Base-by-base conservation (phyloP, 2,113 vertebrate species). In the Pterophyllum scalare region DNA sequence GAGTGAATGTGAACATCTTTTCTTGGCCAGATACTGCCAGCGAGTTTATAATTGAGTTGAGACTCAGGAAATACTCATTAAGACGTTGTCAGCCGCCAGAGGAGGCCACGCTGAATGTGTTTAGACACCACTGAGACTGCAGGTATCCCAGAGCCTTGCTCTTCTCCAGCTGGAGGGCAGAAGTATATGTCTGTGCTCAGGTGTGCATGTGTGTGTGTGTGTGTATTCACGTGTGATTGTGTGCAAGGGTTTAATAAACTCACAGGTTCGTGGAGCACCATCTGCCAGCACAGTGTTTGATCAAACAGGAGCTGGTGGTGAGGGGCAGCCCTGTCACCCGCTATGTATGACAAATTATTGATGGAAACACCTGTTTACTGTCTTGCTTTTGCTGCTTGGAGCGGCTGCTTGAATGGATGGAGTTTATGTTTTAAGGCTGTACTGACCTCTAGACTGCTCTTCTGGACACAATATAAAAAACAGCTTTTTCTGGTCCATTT, bases 61-160 rank as follows among this genome's bases (percentile, higher is more conserved):
- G 93, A 93, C 89, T 87, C 82, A 58, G 89, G 85, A 92, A 91
- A 92, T 80, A 84, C 91, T 95, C 94, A 95, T 96, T 96, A 95
- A 95, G 94, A 95, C 87, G 57, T 95, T 92, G 94, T 94, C 93
- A 93, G 90, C 91, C 77, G 83, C 93, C 89, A 85, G 80, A 92
- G 83, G 91, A 92, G 82, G 79, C 87, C 77, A 84, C 84, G 79
- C 86, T 92, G 88, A 85, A 82, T 88, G 87, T 85, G 80, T 92
- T 94, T 77, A 89, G 93, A 94, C 91, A 90, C 85, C 88, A 75
- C 75, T 26, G 89, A 93, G 94, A 94, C 93, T 79, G 75, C 81
- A 86, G 77, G 79, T 70, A 65, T 93, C 91, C 92, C 88, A 81
- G 78, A 89, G 91, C 89, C 90, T 86, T 58, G 84, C 84, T 90